Conservation (phyloP, 2,797 vertebrate genomes). For the Gobio occitaniae region DNA sequence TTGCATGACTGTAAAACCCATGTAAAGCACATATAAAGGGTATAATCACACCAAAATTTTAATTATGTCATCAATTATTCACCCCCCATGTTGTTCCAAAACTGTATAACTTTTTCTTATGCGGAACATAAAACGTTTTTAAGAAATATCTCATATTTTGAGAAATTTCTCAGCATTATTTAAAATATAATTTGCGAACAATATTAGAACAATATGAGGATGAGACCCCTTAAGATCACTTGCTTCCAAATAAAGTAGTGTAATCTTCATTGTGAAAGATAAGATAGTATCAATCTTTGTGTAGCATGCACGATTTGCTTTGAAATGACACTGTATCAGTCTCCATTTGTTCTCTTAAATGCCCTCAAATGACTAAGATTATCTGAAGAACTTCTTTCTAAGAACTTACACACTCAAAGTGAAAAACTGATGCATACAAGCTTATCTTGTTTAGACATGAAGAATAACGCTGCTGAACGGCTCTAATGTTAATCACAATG, state of each 20-base stretch:
- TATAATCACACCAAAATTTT: background rate
- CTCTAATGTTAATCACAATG: background rate
- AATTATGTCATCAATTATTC: background rate
- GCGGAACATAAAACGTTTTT: background rate
- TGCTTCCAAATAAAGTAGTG: background rate
- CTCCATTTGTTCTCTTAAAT: background rate
- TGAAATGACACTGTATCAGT: background rate
- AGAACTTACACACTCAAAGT: background rate
- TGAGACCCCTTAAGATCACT: constrained; percentile 34
- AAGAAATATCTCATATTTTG: background rate
- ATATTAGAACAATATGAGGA: background rate
- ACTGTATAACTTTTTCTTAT: background rate
- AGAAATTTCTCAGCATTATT: background rate
- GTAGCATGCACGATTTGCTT: background rate
- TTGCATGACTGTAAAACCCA: background rate
- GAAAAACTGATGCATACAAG: background rate
- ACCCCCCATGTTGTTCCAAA: background rate
- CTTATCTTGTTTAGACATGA: background rate
- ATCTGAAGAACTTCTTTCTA: background rate
- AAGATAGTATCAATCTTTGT: background rate
- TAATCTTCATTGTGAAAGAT: background rate
- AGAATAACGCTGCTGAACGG: background rate
- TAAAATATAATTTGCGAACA: background rate
- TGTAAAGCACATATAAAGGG: background rate
- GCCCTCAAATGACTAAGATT: no score